A percentile compares a stretch with the other conserved stretches of the same genome.
Conservation (phyloP, 2,888 invertebrate genomes). For the Synergus gifuensis region DNA sequence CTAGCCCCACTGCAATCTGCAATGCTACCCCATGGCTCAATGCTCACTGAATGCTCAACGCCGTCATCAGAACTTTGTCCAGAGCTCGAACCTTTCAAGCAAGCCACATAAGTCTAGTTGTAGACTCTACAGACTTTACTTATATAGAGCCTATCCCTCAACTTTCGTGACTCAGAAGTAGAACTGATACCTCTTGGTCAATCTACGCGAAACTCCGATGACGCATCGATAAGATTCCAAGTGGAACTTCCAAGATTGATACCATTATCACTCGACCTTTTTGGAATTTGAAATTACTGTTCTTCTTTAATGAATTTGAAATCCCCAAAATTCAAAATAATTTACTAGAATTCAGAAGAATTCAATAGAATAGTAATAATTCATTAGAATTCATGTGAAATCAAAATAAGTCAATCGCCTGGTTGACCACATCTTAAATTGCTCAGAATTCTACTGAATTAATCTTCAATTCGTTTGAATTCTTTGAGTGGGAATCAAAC, state of each 20-base stretch:
- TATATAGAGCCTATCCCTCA: neutral
- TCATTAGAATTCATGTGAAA: too few relatives aligned
- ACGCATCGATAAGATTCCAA: too few relatives aligned
- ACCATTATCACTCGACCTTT: neutral
- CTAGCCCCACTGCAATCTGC: neutral
- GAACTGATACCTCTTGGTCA: neutral
- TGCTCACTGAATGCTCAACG: neutral
- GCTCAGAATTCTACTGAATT: too few relatives aligned
- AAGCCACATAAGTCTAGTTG: neutral
- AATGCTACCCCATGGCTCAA: conserved; percentile 2
- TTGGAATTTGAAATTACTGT: neutral
- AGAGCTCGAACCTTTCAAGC: neutral
- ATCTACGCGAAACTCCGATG: too few relatives aligned
- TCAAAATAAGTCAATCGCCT: too few relatives aligned
- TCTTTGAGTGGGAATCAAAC: too few relatives aligned
- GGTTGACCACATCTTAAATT: too few relatives aligned
- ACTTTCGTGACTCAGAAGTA: neutral
- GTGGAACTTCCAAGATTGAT: neutral
- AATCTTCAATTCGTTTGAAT: too few relatives aligned
- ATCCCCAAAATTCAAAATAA: too few relatives aligned
- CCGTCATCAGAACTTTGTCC: neutral
- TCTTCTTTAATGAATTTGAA: too few relatives aligned
- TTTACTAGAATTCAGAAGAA: too few relatives aligned
- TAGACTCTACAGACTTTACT: neutral
- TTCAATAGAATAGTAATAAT: too few relatives aligned